Conservation (phyloP, 2,888 invertebrate species). For the Ecliptopera silaceata region DNA sequence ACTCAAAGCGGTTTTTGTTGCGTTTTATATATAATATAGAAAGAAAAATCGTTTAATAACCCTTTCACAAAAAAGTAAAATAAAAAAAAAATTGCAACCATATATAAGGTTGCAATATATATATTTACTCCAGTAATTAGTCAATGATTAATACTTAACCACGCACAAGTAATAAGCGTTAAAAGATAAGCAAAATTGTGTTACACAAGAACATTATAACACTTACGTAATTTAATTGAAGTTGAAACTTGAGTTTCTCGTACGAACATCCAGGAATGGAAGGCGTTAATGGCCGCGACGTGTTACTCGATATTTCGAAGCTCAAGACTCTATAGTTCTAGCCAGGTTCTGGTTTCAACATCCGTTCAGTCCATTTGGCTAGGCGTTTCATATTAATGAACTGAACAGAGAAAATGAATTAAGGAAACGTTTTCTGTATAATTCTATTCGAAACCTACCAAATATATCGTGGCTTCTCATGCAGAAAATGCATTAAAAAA, state of each 20-base stretch:
- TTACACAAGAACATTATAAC: slow-evolving; percentile 25
- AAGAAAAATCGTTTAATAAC: too few relatives aligned
- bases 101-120: too few relatives aligned
- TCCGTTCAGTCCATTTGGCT: slow-evolving; percentile 16
- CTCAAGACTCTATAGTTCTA: slow-evolving; percentile 44
- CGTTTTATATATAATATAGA: too few relatives aligned
- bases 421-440: not conserved
- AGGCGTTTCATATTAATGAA: slow-evolving; percentile 12
- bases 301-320: slow-evolving; percentile 59
- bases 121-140: not conserved
- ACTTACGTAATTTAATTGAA: slow-evolving; percentile 37
- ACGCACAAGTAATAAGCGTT: not conserved
- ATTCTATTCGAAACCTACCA: not conserved
- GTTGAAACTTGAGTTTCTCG: slow-evolving; percentile 36
- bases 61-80: too few relatives aligned
- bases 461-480: not conserved
- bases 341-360: slow-evolving; percentile 39
- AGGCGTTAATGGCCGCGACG: slow-evolving; percentile 57
- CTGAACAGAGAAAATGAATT: not conserved
- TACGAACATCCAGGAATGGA: slow-evolving; percentile 45
- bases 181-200: slow-evolving; percentile 6
- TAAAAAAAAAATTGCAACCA: too few relatives aligned
- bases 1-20: too few relatives aligned
- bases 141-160: not conserved
- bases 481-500: too few relatives aligned